Base-by-base conservation (phyloP, 2,113 vertebrate species). In the Pachycephala philippinensis region DNA sequence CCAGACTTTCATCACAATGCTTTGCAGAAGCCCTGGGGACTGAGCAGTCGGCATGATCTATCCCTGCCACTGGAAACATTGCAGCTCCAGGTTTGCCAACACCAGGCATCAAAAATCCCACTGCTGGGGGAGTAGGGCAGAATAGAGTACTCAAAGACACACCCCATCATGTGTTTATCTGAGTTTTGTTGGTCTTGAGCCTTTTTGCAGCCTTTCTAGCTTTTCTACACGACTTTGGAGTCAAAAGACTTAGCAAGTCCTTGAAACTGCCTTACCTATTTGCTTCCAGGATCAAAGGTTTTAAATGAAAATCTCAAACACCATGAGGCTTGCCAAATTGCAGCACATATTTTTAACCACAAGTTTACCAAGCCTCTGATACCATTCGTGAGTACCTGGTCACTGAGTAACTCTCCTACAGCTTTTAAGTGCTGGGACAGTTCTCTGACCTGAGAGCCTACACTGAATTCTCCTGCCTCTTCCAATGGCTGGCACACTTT, bases 31-130 rank as follows among this genome's bases (percentile, higher is more conserved):
- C 30, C 61, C 42, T 9, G 8, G 23, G 24, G 15, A 59, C 3
- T 0, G 3, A 33, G 52, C 24, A 72, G 31, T 31, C 2, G 1
- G 30, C 30, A 16, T 0, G 1, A 0, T 22, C 8, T 1, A 1
- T 69, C 56, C 54, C 23, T 47, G 39, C 5, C 30, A 30, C 17
- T 4, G 23, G 52, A 45, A 85, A 68, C 4, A 12, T 0, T 33
- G 31, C 4, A 7, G 33, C 17, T 75, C 26, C 27, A 31, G 33
- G 20, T n/a, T 16, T 76, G 26, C 44, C 37, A 52, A 23, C 9
- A n/a, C 11, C 35, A 40, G 15, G 44, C 42, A 77, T 23, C n/a
- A 53, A 59, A 75, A 79, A 15, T 22, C 44, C 33, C 57, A 19
- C 17, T 44, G 20, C 37, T 45, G 24, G 8, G 24, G 16, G 1